A percentile compares a stretch with the other conserved stretches of the same genome.
Conservation (phyloP, 2,888 invertebrate species). For the Agrochola macilenta region DNA sequence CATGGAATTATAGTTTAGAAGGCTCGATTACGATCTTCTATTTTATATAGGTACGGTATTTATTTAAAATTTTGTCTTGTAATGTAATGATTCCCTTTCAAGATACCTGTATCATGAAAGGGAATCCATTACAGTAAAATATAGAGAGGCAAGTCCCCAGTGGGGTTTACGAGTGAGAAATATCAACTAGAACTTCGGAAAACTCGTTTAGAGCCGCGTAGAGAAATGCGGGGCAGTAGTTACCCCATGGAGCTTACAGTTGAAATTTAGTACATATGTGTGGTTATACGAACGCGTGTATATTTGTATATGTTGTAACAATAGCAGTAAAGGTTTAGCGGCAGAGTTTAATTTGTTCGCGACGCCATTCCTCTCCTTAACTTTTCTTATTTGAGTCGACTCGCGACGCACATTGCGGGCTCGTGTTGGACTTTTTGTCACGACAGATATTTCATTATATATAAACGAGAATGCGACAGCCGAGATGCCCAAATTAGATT, state of each 20-base stretch:
- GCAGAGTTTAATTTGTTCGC: slow-evolving; percentile 46
- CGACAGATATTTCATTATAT: slow-evolving; percentile 46
- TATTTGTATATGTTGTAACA: no score
- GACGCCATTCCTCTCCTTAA: slow-evolving; percentile 48
- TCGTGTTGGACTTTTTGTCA: slow-evolving; percentile 53
- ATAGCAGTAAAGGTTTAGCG: slow-evolving; percentile 48
- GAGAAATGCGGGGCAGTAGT: slow-evolving; percentile 19
- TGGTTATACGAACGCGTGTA: slow-evolving; percentile 24
- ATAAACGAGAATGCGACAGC: slow-evolving; percentile 56
- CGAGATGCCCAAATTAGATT: slow-evolving; percentile 58
- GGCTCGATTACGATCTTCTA: neutral
- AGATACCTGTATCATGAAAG: neutral
- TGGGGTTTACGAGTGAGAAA: slow-evolving; percentile 26
- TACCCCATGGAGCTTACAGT: slow-evolving; percentile 23
- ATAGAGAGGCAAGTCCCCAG: neutral
- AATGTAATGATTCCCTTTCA: no score
- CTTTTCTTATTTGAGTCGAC: slow-evolving; percentile 61
- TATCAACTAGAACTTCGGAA: slow-evolving; percentile 29
- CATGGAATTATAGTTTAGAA: neutral
- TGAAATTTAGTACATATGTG: slow-evolving; percentile 4
- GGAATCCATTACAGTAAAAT: slow-evolving; percentile 1
- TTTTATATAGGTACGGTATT: neutral
- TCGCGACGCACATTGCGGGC: slow-evolving; percentile 37
- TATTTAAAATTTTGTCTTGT: neutral
- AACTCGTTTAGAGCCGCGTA: slow-evolving; percentile 24